These are phyloP conservation scores for Ferdinandea cuprea DNA, from an alignment of 2,888 invertebrate genomes.

Conservation along the genomic window DNA sequence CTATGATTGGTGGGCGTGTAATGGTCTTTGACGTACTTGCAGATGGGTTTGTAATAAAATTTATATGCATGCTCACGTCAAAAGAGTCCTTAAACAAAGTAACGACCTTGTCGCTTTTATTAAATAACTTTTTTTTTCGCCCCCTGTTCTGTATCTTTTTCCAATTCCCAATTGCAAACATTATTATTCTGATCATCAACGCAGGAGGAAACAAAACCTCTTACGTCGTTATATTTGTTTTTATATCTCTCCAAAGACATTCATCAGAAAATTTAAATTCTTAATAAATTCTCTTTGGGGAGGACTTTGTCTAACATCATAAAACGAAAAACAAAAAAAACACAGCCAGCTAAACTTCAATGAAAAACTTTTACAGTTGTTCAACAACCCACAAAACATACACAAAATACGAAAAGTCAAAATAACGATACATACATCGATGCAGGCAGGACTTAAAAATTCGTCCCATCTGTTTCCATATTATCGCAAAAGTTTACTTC, in stretches of 20 bases:
- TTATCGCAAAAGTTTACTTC: constrained; percentile 54
- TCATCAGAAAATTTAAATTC: constrained; percentile 62
- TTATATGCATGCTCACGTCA: too few relatives aligned
- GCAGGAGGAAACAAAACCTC: constrained; percentile 34
- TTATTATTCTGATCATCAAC: constrained; percentile 60
- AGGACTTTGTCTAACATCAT: constrained; percentile 39
- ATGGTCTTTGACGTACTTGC: too few relatives aligned
- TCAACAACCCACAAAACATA: constrained; percentile 34
- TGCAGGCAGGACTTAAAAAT: constrained; percentile 12
- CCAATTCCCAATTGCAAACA: constrained; percentile 37
- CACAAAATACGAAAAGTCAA: neutral
- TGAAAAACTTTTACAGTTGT: constrained; percentile 66
- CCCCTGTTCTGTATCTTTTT: neutral
- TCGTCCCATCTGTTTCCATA: constrained; percentile 62
- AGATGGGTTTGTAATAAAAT: too few relatives aligned
- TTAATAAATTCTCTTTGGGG: constrained; percentile 51
- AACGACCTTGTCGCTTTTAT: too few relatives aligned
- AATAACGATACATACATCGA: constrained; percentile 13
- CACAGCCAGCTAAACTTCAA: constrained; percentile 53
- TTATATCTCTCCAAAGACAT: constrained; percentile 44
- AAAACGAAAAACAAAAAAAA: constrained; percentile 13
- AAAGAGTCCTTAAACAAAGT: too few relatives aligned
- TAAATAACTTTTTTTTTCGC: neutral
- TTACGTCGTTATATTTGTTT: constrained; percentile 58
- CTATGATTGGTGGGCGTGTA: too few relatives aligned